Evolutionary conservation across 2,888 invertebrate species (phyloP).

Genomic region (Melangyna quadrimaculata): DNA sequence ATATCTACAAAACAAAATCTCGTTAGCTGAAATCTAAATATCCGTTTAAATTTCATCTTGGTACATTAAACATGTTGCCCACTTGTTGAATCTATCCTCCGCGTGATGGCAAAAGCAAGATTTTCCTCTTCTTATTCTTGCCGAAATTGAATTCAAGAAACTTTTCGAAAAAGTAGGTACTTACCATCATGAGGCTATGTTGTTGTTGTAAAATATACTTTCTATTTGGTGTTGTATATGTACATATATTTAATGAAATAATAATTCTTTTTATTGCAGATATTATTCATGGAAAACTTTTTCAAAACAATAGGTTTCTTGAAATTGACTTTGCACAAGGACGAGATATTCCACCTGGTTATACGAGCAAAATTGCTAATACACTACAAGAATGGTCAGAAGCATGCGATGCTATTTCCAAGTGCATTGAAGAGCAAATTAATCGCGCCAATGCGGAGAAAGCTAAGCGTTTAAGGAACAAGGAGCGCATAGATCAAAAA

Average conservation of each 20-base stretch:
- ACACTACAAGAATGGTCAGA: slow-evolving; percentile 95
- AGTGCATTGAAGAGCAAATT: slow-evolving; percentile 94
- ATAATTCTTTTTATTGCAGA: slow-evolving; percentile 82
- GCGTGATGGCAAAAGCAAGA: background rate
- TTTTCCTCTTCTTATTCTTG: background rate
- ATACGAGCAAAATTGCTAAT: slow-evolving; percentile 90
- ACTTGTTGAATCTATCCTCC: slow-evolving; percentile 15
- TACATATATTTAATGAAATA: background rate
- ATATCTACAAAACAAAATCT: slow-evolving; percentile 23
- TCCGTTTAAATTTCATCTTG: slow-evolving; percentile 22
- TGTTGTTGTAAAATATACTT: background rate
- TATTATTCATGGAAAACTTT: slow-evolving; percentile 97
- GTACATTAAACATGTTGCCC: slow-evolving; percentile 18
- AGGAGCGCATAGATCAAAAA: slow-evolving; percentile 92
- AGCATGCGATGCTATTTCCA: slow-evolving; percentile 92
- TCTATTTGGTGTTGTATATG: slow-evolving; percentile 58
- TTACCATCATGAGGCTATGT: background rate
- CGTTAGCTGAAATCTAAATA: slow-evolving; percentile 32
- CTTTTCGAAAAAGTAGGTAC: background rate
- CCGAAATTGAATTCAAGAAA: background rate
- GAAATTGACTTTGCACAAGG: slow-evolving; percentile 97
- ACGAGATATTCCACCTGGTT: slow-evolving; percentile 93
- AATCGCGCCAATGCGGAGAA: slow-evolving; percentile 93
- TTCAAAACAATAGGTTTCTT: slow-evolving; percentile 95
- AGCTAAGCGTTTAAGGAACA: slow-evolving; percentile 89